Base-by-base conservation (phyloP, 2,888 invertebrate genomes). In the Oeneis ivallda region DNA sequence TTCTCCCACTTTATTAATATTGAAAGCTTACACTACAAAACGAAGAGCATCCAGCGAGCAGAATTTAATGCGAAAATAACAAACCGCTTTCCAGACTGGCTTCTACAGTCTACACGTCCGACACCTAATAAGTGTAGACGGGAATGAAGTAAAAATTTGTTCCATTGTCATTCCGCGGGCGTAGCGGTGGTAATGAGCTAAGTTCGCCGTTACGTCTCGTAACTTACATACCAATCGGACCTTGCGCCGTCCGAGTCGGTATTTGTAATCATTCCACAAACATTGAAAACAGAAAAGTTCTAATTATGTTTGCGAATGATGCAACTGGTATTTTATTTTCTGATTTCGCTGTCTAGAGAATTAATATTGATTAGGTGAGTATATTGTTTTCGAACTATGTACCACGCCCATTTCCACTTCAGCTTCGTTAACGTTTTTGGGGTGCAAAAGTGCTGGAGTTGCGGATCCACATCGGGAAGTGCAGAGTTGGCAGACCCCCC, bases 181-280 rank as follows among this genome's bases (percentile, higher is more conserved):
- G 90, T 84, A 79, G 77, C 77, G 75, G 78, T 84, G 84, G 91
- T 91, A 90, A 91, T 92, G 91, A 92, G 90, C 88, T 89, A 91
- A 92, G 89, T 92, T 92, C 85, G 83, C 86, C 80, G 88, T 89
- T 87, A 88, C 85, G 85, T 84, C 85, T 79, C 85, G 86, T 85
- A 86, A 89, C 91, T 88, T 91, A 90, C 91, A 90, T 90, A 90
- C 88, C 89, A 89, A 90, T 89, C 85, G 85, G 79, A 78, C 74
- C 77, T 74, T 77, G 74, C 34, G 76, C 76, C 74, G 75, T 75
- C 76, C 70, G 71, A 71, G 71, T 15, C 37, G 34, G 71, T 80
- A 83, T 88, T 85, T 82, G 83, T 86, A 88, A 86, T 84, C 85
- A 84, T 82, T 76, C 79, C 82, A 77, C 82, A 84, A 81, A 85